These are phyloP conservation scores for Polydrusus cervinus DNA, from an alignment of 2,888 invertebrate species.

Conservation along the genomic window DNA sequence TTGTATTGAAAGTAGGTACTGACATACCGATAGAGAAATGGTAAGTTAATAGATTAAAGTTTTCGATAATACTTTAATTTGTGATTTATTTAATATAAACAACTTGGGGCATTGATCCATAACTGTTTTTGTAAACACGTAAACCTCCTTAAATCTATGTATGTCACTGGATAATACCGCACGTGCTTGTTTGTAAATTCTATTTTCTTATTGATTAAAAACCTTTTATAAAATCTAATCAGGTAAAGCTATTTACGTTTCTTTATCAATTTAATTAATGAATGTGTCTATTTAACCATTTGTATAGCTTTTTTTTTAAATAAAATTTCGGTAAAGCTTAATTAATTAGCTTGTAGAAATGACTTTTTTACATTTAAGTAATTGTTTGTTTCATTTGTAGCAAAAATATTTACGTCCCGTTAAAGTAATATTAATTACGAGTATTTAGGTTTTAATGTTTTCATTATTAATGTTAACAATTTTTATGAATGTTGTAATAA, in stretches of 20 bases:
- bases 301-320: neutral
- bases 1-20: no score
- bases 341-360: neutral
- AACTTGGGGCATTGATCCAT: no score
- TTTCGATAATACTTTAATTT: no score
- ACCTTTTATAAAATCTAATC: neutral
- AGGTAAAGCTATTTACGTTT: neutral
- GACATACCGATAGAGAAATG: no score
- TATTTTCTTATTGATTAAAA: neutral
- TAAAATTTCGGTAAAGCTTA: neutral
- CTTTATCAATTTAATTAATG: neutral
- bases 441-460: neutral
- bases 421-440: neutral
- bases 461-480: neutral
- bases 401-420: neutral
- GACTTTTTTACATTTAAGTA: neutral
- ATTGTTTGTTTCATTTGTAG: neutral
- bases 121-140: no score
- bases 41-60: no score
- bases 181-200: neutral
- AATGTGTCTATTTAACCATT: neutral
- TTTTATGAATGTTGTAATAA: neutral
- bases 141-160: neutral
- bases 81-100: no score
- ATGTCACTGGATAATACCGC: no score